Base-by-base conservation (phyloP, 2,797 vertebrate species). In the Acropternis orthonyx region DNA sequence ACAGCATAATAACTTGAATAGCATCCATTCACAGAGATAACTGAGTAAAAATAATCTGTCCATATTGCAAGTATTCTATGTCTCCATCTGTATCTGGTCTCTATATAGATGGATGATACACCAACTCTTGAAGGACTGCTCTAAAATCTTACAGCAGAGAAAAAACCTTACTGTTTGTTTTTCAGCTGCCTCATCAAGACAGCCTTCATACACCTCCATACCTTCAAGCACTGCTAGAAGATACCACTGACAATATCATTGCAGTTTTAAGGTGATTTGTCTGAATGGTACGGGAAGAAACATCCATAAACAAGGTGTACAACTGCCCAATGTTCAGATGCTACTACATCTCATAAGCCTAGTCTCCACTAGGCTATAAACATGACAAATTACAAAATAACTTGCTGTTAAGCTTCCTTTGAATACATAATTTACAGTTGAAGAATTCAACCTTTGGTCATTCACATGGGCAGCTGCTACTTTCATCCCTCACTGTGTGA, bases 1-100 rank as follows among this genome's bases (percentile, higher is more conserved):
- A 69, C 39, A 87, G 62, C 32, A 82, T 39, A 69, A 30, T 48
- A 86, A 63, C 58, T 69, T 75, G 62, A 92, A 84, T 11, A 86
- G 24, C 39, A 84, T 32, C 14, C 44, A 52, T 69, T 93, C 71
- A 79, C 63, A 85, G 14, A 44, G 51, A 63, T 48, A 82, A 69
- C 7, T 34, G 36, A 68, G n/a, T 46, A 88, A 76, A 92, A 89
- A 39, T 51, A 74, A 89, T 65, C 74, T 71, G 36, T 65, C 48
- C 61, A 5, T 67, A 49, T 22, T 76, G 56, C 43, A 89, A 37
- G 44, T 71, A 56, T 30, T 79, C 59, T 68, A 15, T 14, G 27
- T 26, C 46, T 68, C 51, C 66, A 20, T 58, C 68, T 83, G 28
- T 83, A 85, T 43, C 67, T 85, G 68, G 12, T 61, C 62, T 84